Conservation (phyloP, 2,113 vertebrate genomes). For the Talpa occidentalis region DNA sequence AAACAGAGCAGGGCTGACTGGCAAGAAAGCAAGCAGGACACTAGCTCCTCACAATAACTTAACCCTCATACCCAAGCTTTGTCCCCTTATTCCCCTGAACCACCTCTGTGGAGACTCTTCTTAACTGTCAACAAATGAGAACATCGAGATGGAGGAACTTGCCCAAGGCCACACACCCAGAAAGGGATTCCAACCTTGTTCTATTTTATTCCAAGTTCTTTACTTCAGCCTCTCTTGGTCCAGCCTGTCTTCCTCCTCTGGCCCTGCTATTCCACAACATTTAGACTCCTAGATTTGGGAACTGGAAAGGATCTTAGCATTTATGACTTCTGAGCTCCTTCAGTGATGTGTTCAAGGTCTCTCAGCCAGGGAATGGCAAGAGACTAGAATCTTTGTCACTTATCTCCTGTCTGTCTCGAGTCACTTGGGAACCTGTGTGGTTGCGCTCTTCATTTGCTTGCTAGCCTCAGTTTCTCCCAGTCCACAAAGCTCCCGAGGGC, state of each 20-base stretch:
- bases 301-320: background rate
- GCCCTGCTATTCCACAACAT: background rate
- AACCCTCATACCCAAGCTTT: background rate
- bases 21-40: background rate
- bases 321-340: background rate
- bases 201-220: background rate
- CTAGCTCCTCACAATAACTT: fast-evolving
- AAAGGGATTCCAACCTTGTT: background rate
- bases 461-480: background rate
- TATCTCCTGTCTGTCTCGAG: fast-evolving
- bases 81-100: background rate
- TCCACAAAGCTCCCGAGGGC: fast-evolving
- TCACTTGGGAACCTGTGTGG: background rate
- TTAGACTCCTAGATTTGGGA: background rate
- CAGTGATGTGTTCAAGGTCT: background rate
- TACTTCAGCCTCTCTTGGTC: background rate
- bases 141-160: background rate
- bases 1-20: background rate
- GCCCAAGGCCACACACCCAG: background rate
- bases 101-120: background rate
- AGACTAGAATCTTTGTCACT: background rate
- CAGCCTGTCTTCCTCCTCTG: background rate
- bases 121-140: background rate
- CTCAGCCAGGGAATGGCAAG: background rate
- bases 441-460: background rate